phyloP scores from a whole-genome alignment of 2,113 vertebrate species.

The Mus pahari region DNA sequence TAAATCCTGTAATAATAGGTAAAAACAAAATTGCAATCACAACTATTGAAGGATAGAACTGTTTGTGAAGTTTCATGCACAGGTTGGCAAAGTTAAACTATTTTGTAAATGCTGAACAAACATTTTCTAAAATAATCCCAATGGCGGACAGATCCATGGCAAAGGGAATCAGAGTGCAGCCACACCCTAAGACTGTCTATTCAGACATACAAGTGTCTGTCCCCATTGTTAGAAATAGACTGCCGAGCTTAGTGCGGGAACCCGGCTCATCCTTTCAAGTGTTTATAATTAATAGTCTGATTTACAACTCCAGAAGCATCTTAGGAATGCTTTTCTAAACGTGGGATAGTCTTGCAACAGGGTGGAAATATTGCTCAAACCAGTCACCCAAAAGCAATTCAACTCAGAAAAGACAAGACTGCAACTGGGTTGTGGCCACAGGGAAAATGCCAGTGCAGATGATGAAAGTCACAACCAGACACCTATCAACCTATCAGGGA shows the following conservation, averaged over 20 bases:
- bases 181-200: not conserved
- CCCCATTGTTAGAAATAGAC: not conserved
- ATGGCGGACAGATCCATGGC: not conserved
- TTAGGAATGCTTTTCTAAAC: conserved; percentile 59
- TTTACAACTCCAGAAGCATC: conserved; percentile 60
- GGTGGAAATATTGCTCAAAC: not conserved
- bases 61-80: not conserved
- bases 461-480: not conserved
- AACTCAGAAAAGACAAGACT: not conserved
- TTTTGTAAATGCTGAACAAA: not conserved
- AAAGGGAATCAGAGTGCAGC: not conserved
- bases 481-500: not conserved
- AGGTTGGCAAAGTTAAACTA: conserved; percentile 1
- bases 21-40: not conserved
- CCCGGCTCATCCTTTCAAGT: not conserved
- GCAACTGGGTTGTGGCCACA: fast-evolving
- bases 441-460: not conserved
- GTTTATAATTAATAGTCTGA: conserved; percentile 36
- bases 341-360: conserved; percentile 50
- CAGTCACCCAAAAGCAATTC: conserved; percentile 39
- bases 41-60: not conserved
- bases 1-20: not conserved
- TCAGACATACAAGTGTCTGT: not conserved
- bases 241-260: not conserved
- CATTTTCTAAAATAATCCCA: conserved; percentile 28